These are phyloP conservation scores for Neotragus moschatus DNA, from an alignment of 2,113 vertebrate species.

Conservation along the genomic window DNA sequence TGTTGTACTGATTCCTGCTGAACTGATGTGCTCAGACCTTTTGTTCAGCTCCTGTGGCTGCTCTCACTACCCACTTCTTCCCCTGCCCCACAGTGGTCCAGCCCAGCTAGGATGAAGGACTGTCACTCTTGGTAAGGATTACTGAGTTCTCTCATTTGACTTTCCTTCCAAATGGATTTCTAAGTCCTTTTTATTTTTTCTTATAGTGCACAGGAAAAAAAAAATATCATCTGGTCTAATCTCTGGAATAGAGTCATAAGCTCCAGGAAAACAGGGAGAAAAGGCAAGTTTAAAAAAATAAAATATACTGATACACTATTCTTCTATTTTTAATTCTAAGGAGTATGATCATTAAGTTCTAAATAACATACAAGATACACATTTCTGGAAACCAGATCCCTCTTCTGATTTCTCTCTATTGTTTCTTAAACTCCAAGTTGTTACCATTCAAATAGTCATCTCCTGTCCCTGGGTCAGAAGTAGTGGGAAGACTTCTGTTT, in stretches of 20 bases:
- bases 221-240: constrained; percentile 72
- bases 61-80: not conserved
- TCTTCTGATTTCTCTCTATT: not conserved
- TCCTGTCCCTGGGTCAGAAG: not conserved
- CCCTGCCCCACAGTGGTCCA: not conserved
- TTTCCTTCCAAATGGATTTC: constrained; percentile 65
- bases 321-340: not conserved
- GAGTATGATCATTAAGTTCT: not conserved
- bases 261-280: constrained; percentile 11
- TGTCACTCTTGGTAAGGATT: not conserved
- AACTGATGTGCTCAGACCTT: constrained; percentile 21
- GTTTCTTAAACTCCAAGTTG: not conserved
- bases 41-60: constrained; percentile 38
- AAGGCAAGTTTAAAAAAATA: not conserved
- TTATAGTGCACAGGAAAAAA: constrained; percentile 51
- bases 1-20: constrained; percentile 1
- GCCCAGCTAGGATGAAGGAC: not conserved
- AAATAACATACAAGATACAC: not conserved
- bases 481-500: not conserved
- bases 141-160: constrained; percentile 22
- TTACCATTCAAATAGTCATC: not conserved
- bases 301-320: not conserved
- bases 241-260: constrained; percentile 70
- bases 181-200: not conserved
- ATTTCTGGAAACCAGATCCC: not conserved